Conservation (phyloP, 2,113 vertebrate genomes). For the Ciconia boyciana region DNA sequence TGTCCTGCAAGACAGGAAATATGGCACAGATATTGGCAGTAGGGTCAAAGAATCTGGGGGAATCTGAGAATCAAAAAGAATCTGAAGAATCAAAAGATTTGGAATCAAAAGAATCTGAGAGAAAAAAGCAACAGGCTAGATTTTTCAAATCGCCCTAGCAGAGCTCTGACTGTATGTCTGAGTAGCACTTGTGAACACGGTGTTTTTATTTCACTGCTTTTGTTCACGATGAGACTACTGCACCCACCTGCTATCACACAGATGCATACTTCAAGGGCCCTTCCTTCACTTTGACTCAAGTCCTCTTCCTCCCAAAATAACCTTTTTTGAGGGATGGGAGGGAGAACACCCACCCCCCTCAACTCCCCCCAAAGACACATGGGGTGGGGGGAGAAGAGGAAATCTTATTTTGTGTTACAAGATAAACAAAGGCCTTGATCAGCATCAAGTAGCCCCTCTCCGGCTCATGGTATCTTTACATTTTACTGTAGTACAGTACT, state of each 20-base stretch:
- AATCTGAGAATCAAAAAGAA: too few species aligned
- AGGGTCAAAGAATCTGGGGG: too few species aligned
- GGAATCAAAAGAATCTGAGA: too few species aligned
- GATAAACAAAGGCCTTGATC: neutral
- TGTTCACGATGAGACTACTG: neutral
- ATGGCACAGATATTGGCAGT: neutral
- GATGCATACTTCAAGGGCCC: neutral
- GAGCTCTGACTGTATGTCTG: neutral
- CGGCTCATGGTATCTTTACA: neutral
- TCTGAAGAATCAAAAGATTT: too few species aligned
- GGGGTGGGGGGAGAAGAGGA: neutral
- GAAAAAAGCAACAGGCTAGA: neutral
- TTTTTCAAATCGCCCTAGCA: neutral
- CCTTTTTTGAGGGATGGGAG: neutral
- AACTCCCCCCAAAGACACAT: neutral
- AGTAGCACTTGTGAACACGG: neutral
- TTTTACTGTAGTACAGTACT: neutral
- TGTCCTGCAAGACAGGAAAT: neutral
- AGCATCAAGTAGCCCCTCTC: neutral
- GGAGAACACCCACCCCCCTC: neutral
- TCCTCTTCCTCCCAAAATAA: neutral
- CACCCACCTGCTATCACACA: neutral
- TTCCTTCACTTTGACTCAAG: neutral
- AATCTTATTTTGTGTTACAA: neutral
- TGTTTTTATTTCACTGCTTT: neutral